phyloP scores from a whole-genome alignment of 2,113 vertebrate genomes.

The Nerophis lumbriciformis region DNA sequence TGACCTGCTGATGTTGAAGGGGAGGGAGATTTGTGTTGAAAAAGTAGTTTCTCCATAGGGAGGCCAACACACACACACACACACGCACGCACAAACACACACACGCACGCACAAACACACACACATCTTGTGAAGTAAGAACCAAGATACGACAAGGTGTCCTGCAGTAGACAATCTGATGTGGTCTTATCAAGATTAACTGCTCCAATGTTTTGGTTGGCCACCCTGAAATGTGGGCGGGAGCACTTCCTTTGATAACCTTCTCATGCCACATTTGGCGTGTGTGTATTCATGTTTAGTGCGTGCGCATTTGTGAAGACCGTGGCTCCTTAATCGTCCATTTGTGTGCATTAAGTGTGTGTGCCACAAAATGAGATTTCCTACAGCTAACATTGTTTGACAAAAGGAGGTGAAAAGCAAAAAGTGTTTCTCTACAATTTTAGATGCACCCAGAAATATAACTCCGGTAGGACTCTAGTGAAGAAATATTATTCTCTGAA shows the following conservation, averaged over 20 bases:
- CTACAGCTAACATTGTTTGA: slow-evolving; percentile 33
- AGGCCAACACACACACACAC: slow-evolving; percentile 11
- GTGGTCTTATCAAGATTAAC: neutral
- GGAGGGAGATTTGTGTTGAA: slow-evolving; percentile 12
- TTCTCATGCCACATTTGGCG: slow-evolving; percentile 31
- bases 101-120: slow-evolving; percentile 1
- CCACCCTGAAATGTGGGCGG: slow-evolving; percentile 18
- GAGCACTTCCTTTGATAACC: slow-evolving; percentile 29
- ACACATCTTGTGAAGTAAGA: slow-evolving; percentile 18
- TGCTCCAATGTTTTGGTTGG: slow-evolving; percentile 6
- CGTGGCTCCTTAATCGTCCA: neutral
- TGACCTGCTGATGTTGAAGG: slow-evolving; percentile 18
- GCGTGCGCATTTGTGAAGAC: slow-evolving; percentile 34
- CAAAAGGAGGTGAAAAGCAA: slow-evolving; percentile 65
- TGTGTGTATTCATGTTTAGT: slow-evolving; percentile 31
- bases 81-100: slow-evolving; percentile 11
- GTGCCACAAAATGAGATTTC: neutral
- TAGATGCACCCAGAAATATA: slow-evolving; percentile 75
- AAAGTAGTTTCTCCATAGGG: slow-evolving; percentile 18
- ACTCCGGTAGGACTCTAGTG: slow-evolving; percentile 73
- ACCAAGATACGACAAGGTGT: slow-evolving; percentile 11
- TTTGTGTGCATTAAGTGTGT: slow-evolving; percentile 23
- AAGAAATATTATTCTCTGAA: slow-evolving; percentile 83
- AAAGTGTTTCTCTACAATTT: slow-evolving; percentile 52
- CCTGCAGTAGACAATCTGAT: slow-evolving; percentile 10